Evolutionary conservation across 2,113 vertebrate species (phyloP).

Genomic region (Anas platyrhynchos): DNA sequence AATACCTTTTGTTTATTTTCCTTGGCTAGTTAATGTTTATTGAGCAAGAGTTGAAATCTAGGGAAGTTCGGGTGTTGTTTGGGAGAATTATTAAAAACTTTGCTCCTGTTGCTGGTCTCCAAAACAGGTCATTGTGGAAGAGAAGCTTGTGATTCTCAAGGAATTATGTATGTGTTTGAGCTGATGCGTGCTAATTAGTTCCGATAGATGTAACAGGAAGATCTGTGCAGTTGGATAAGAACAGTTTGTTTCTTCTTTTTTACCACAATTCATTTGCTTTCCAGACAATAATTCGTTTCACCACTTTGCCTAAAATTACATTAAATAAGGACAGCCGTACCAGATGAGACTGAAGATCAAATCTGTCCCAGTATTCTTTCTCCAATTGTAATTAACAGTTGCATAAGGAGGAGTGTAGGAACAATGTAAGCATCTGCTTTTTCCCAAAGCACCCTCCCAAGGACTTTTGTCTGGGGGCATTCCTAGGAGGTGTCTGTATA

Average conservation of each 20-base stretch:
- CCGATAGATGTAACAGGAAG: neutral
- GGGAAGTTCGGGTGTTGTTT: neutral
- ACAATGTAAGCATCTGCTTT: neutral
- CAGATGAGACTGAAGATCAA: neutral
- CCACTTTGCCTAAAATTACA: neutral
- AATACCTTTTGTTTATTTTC: neutral
- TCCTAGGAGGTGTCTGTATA: neutral
- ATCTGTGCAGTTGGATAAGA: neutral
- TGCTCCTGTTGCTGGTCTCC: neutral
- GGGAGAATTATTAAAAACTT: neutral
- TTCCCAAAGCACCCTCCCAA: neutral
- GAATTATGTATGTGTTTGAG: neutral
- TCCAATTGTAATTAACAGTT: neutral
- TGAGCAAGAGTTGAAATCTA: neutral
- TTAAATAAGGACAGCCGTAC: neutral
- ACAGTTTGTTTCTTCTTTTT: neutral
- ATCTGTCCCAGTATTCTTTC: neutral
- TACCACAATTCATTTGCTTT: neutral
- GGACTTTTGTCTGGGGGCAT: neutral
- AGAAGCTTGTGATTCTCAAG: neutral
- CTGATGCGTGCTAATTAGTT: neutral
- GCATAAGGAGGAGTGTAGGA: neutral
- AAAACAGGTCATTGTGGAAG: neutral
- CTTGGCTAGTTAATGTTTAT: neutral
- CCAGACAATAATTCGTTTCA: neutral